phyloP scores from a whole-genome alignment of 1,140 invertebrate genomes.

The Drosophila willistoni region DNA sequence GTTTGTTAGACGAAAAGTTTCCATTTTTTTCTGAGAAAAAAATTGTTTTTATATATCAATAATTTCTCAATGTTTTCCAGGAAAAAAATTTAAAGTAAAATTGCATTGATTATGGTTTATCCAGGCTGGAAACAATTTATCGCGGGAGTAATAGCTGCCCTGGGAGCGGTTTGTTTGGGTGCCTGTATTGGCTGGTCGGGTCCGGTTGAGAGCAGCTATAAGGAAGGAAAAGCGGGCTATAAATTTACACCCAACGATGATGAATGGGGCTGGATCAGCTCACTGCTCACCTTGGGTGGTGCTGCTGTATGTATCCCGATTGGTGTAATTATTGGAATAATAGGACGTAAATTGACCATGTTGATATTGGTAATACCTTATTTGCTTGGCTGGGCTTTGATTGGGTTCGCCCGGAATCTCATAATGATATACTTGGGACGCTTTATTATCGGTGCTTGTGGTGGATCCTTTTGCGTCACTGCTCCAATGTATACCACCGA shows the following conservation, averaged over 20 bases:
- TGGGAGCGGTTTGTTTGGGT: conserved; percentile 86
- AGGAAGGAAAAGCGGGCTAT: conserved; percentile 11
- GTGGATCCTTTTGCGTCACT: conserved; percentile 88
- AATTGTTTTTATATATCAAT: too few species aligned
- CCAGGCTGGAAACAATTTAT: conserved; percentile 47
- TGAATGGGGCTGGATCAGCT: conserved; percentile 53
- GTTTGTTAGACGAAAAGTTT: too few species aligned
- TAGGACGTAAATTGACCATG: conserved; percentile 88
- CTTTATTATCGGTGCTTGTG: conserved; percentile 86
- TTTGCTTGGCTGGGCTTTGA: conserved; percentile 87
- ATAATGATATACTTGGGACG: conserved; percentile 87
- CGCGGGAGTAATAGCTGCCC: conserved; percentile 82
- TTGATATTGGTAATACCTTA: conserved; percentile 86
- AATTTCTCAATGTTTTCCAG: too few species aligned
- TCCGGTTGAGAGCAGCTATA: conserved; percentile 83
- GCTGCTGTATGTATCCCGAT: conserved; percentile 86
- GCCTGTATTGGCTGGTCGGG: conserved; percentile 88
- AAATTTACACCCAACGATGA: neutral
- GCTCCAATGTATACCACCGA: conserved; percentile 90
- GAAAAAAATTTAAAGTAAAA: too few species aligned
- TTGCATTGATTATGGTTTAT: neutral
- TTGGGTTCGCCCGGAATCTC: conserved; percentile 85
- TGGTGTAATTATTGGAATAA: conserved; percentile 86
- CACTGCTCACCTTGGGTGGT: conserved; percentile 75
- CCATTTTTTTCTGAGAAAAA: too few species aligned